Conservation (phyloP, 2,888 invertebrate genomes). For the Thera britannica region DNA sequence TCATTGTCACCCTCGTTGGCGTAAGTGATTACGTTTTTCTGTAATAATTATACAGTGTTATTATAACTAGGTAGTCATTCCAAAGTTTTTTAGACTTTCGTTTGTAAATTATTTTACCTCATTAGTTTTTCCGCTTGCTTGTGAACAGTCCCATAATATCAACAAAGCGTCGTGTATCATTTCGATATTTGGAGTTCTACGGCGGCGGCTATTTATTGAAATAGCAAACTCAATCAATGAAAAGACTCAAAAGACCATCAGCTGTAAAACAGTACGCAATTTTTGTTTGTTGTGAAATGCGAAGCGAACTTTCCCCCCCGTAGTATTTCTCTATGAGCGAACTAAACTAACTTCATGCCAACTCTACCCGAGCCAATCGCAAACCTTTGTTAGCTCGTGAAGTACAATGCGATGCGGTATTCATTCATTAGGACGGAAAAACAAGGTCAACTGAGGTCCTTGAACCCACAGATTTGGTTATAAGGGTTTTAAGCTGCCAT, state of each 20-base stretch:
- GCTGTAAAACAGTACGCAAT: no score
- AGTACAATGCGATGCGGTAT: no score
- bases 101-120: constrained; percentile 34
- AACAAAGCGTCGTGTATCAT: constrained; percentile 89
- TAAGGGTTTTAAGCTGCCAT: background rate
- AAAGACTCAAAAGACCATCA: no score
- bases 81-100: background rate
- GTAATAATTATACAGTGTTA: constrained; percentile 16
- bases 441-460: no score
- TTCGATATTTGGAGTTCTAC: constrained; percentile 23
- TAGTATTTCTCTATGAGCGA: no score
- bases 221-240: background rate
- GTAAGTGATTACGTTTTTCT: constrained; percentile 74
- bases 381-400: background rate
- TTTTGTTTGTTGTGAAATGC: no score
- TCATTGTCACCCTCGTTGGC: constrained; percentile 88
- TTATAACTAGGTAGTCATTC: background rate
- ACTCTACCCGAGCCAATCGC: background rate
- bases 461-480: no score
- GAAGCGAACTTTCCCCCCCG: no score
- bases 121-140: constrained; percentile 48
- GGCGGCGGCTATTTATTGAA: background rate
- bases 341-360: no score
- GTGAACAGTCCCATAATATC: constrained; percentile 86
- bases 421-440: no score